These are phyloP conservation scores for Galaxea fascicularis DNA, from an alignment of 92 coral and sea anemone genomes.

Conservation along the genomic window DNA sequence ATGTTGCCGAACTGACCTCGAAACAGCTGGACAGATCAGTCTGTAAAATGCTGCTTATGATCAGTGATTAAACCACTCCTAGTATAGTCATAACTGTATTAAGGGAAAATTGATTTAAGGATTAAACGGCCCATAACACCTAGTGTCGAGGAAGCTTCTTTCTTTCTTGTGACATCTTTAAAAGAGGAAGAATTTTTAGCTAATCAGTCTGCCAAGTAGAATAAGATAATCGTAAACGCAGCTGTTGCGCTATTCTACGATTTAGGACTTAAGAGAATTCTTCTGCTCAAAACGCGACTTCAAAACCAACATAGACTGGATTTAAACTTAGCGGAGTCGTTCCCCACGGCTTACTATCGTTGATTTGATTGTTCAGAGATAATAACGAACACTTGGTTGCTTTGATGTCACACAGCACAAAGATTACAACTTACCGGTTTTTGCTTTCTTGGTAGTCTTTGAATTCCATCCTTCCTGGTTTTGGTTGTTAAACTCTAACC, in stretches of 20 bases:
- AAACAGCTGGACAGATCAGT: too few relatives aligned
- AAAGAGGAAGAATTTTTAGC: too few relatives aligned
- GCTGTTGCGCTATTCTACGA: too few relatives aligned
- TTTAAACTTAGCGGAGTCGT: not conserved
- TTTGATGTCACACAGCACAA: not conserved
- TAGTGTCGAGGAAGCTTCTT: not conserved
- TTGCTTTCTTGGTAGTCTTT: not conserved
- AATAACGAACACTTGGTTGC: too few relatives aligned
- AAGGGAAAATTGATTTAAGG: not conserved
- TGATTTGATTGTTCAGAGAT: too few relatives aligned
- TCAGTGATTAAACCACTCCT: too few relatives aligned
- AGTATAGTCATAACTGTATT: too few relatives aligned
- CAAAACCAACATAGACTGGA: not conserved
- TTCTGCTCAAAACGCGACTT: not conserved
- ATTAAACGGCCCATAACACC: not conserved
- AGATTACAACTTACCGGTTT: conserved; percentile 7
- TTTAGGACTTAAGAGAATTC: not conserved
- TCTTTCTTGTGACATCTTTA: too few relatives aligned
- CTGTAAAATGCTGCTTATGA: too few relatives aligned
- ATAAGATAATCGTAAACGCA: too few relatives aligned
- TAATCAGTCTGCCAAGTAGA: too few relatives aligned
- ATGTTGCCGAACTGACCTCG: too few relatives aligned
- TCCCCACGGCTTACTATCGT: not conserved
- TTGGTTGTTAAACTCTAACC: not conserved
- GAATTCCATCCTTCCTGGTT: not conserved